Conservation (phyloP, 2,888 invertebrate species). For the Papilio demoleus region DNA sequence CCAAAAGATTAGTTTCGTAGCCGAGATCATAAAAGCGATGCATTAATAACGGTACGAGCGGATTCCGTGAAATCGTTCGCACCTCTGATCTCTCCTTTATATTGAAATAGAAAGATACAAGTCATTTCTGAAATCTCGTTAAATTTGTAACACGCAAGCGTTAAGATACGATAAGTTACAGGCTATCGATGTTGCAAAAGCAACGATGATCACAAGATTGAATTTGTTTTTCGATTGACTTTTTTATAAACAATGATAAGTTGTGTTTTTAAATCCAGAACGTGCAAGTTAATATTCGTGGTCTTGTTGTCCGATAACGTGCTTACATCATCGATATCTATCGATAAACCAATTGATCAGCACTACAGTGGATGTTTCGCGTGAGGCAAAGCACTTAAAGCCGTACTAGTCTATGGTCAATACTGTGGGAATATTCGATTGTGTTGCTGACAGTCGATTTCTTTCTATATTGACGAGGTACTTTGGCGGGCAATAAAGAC, state of each 20-base stretch:
- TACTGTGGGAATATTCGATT: slow-evolving; percentile 58
- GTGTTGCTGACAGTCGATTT: slow-evolving; percentile 7
- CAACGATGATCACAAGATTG: background rate
- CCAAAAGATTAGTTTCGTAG: slow-evolving; percentile 56
- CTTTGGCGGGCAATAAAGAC: slow-evolving; percentile 45
- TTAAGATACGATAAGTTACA: slow-evolving; percentile 50
- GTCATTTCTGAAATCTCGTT: slow-evolving; percentile 55
- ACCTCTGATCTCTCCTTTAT: slow-evolving; percentile 53
- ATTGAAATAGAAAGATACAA: slow-evolving; percentile 53
- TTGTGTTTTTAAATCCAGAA: background rate
- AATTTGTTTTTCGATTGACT: too few species aligned
- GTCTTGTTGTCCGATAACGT: background rate
- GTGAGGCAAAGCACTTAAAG: slow-evolving; percentile 63
- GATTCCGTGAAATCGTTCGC: slow-evolving; percentile 58
- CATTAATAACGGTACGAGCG: slow-evolving; percentile 60
- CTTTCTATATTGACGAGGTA: slow-evolving; percentile 24
- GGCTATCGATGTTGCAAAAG: background rate
- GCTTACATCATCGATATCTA: background rate
- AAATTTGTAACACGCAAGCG: slow-evolving; percentile 55
- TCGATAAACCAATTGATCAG: slow-evolving; percentile 9
- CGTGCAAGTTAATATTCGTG: background rate
- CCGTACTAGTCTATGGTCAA: slow-evolving; percentile 59
- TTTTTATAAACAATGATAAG: background rate
- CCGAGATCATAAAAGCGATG: slow-evolving; percentile 53
- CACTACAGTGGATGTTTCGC: slow-evolving; percentile 51